Evolutionary conservation across 1,140 invertebrate genomes (phyloP).

Genomic region (Pinna nobilis): DNA sequence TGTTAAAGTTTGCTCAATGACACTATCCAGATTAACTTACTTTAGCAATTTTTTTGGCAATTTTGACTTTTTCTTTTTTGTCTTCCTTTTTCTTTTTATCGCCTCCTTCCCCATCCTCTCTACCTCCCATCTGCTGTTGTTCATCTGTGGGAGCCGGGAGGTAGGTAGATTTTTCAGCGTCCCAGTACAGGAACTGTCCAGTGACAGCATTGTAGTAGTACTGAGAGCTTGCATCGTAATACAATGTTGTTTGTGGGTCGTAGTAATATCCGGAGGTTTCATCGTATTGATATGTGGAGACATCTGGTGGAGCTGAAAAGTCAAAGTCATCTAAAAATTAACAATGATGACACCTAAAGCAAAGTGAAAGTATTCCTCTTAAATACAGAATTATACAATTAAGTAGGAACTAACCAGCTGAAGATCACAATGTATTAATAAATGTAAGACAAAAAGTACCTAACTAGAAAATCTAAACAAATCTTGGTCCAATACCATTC

Average conservation of each 20-base stretch:
- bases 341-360: not conserved
- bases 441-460: no score
- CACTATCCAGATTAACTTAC: conserved; percentile 68
- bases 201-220: conserved; percentile 87
- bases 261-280: conserved; percentile 97
- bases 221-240: conserved; percentile 93
- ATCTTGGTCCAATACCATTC: no score
- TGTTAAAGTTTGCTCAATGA: no score
- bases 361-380: no score
- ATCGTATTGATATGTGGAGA: conserved; percentile 94
- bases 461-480: no score
- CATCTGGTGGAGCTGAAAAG: conserved; percentile 86
- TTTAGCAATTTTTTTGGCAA: conserved; percentile 98
- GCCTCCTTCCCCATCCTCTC: conserved; percentile 36
- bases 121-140: not conserved
- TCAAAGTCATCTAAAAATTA: not conserved
- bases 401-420: no score
- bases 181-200: conserved; percentile 97
- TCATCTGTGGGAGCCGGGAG: conserved; percentile 62
- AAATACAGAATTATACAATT: no score
- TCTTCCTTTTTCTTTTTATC: conserved; percentile 75
- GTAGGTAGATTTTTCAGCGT: conserved; percentile 76
- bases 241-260: conserved; percentile 92
- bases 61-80: conserved; percentile 93
- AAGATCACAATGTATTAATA: not conserved